These are phyloP conservation scores for Lepus timidus DNA, from an alignment of 2,113 vertebrate genomes.

Conservation along the genomic window DNA sequence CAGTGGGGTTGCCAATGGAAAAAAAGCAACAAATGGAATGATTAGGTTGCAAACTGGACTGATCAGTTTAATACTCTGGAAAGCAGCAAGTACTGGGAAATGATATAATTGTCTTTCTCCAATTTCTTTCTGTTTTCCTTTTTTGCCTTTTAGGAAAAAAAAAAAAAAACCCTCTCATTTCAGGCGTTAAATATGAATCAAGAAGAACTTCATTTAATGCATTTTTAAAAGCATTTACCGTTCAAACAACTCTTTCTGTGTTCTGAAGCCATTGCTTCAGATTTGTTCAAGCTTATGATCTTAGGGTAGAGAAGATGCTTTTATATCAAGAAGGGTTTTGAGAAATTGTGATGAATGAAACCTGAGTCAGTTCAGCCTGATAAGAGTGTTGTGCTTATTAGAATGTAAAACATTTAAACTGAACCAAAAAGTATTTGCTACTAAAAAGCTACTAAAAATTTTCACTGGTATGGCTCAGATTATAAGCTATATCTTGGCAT, in stretches of 20 bases:
- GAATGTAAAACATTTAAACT: conserved; percentile 37
- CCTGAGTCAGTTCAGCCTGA: not conserved
- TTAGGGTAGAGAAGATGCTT: not conserved
- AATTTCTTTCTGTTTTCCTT: not conserved
- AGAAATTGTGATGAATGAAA: conserved; percentile 39
- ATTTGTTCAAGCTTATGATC: not conserved
- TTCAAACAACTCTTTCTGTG: not conserved
- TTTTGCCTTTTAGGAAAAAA: not conserved
- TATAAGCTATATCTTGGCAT: not conserved
- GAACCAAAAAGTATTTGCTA: conserved; percentile 29
- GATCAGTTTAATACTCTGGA: not conserved
- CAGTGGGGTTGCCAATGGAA: not conserved
- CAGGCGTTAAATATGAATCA: not conserved
- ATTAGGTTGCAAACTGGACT: not conserved
- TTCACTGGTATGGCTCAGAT: not conserved
- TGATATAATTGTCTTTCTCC: not conserved
- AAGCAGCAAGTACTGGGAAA: not conserved
- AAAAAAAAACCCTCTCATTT: not conserved
- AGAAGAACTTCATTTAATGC: not conserved
- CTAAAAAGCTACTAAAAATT: conserved; percentile 42
- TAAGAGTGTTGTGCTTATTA: not conserved
- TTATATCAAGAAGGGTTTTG: not conserved
- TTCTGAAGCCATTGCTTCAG: not conserved
- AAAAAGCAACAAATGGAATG: not conserved
- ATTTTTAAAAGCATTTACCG: not conserved